These are phyloP conservation scores for Micromys minutus DNA, from an alignment of 2,113 vertebrate species.

Conservation along the genomic window DNA sequence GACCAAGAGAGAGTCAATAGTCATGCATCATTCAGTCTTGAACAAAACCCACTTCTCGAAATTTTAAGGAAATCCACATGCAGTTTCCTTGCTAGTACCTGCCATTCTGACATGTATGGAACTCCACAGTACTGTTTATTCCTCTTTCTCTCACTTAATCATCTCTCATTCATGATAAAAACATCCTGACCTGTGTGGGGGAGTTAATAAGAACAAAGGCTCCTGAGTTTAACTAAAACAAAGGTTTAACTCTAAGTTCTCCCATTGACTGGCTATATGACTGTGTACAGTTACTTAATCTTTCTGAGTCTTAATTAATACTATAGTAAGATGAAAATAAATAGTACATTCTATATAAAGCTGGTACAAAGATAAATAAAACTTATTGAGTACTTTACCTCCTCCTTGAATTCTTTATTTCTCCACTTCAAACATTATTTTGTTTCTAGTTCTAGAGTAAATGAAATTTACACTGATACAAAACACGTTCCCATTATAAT, in stretches of 20 bases:
- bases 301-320: not conserved
- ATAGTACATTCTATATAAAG: not conserved
- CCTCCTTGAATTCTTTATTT: not conserved
- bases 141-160: not conserved
- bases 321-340: not conserved
- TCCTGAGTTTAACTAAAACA: not conserved
- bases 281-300: not conserved
- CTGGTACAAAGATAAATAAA: not conserved
- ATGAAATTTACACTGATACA: not conserved
- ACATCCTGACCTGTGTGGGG: not conserved
- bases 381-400: not conserved
- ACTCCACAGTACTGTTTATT: not conserved
- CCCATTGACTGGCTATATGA: not conserved
- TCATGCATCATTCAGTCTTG: not conserved
- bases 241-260: not conserved
- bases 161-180: not conserved
- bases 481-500: not conserved
- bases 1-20: not conserved
- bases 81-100: too few species aligned
- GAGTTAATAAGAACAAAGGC: not conserved
- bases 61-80: not conserved
- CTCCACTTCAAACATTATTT: slow-evolving; percentile 23
- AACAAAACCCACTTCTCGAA: not conserved
- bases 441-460: not conserved
- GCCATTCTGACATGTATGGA: not conserved